phyloP scores from a whole-genome alignment of 2,888 invertebrate genomes.

The Dolomedes plantarius region DNA sequence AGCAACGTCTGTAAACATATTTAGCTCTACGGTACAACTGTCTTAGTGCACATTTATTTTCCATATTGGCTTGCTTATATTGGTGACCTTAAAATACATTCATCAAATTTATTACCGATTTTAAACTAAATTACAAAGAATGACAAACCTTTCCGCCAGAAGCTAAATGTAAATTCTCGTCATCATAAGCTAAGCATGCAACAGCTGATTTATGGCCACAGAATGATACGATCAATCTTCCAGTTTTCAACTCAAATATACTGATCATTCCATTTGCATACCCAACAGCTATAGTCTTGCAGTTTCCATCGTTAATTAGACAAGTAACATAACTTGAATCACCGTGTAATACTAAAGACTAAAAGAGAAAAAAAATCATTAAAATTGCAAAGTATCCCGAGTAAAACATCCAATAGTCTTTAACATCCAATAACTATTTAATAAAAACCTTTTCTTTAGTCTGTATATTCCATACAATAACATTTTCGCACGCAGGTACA shows the following conservation, averaged over 20 bases:
- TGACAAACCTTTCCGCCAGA: constrained; percentile 88
- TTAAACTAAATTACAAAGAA: too few species aligned
- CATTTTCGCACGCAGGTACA: constrained; percentile 94
- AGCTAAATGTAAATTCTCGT: constrained; percentile 87
- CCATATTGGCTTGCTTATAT: too few species aligned
- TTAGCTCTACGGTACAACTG: too few species aligned
- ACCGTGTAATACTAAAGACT: constrained; percentile 85
- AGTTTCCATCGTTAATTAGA: constrained; percentile 85
- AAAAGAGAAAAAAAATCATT: constrained; percentile 75
- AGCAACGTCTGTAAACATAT: too few species aligned
- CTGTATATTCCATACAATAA: constrained; percentile 94
- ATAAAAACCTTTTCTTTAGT: constrained; percentile 86
- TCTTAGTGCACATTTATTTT: too few species aligned
- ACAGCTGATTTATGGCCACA: constrained; percentile 91
- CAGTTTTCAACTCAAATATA: constrained; percentile 86
- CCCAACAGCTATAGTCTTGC: constrained; percentile 90
- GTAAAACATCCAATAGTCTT: too few species aligned
- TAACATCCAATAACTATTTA: too few species aligned
- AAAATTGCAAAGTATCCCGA: neutral
- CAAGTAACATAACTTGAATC: constrained; percentile 88
- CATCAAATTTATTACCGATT: too few species aligned
- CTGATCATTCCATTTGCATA: constrained; percentile 92
- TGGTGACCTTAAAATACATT: too few species aligned
- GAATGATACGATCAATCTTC: constrained; percentile 83
- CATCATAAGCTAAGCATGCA: constrained; percentile 88